phyloP scores from a whole-genome alignment of 2,113 vertebrate genomes.

The Aviceda subcristata region DNA sequence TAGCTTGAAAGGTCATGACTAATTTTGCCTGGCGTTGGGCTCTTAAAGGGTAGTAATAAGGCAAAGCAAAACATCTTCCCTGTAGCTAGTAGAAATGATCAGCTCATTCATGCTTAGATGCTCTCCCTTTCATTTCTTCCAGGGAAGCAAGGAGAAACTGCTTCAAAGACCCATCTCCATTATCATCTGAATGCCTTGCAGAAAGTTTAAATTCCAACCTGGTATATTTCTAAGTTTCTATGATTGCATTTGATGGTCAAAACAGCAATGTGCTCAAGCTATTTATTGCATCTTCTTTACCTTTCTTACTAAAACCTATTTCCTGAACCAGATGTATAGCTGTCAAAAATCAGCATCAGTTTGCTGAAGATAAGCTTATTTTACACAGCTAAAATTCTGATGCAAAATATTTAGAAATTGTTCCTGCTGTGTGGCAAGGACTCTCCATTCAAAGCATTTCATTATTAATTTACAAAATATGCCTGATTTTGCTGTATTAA shows the following conservation, averaged over 20 bases:
- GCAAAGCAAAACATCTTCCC: constrained; percentile 32
- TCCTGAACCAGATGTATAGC: neutral
- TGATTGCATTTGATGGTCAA: constrained; percentile 62
- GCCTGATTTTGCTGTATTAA: neutral
- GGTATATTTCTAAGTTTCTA: constrained; percentile 74
- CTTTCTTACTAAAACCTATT: neutral
- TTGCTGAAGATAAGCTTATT: neutral
- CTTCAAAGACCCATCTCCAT: constrained; percentile 79
- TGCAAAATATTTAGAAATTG: neutral
- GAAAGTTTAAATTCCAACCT: constrained; percentile 79
- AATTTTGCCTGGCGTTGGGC: constrained; percentile 52
- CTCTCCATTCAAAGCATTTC: neutral
- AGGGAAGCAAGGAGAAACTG: constrained; percentile 80
- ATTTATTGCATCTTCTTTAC: neutral
- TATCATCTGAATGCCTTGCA: constrained; percentile 80
- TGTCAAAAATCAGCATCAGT: neutral
- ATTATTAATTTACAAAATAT: neutral
- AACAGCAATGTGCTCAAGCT: constrained; percentile 5
- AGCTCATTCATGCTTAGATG: constrained; percentile 72
- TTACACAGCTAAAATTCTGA: neutral
- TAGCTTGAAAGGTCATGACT: constrained; percentile 58
- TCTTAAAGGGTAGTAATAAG: constrained; percentile 36
- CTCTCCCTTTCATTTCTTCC: constrained; percentile 80
- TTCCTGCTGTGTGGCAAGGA: neutral
- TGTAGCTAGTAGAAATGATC: constrained; percentile 30